Base-by-base conservation (phyloP, 2,113 vertebrate genomes). In the Buteo buteo region DNA sequence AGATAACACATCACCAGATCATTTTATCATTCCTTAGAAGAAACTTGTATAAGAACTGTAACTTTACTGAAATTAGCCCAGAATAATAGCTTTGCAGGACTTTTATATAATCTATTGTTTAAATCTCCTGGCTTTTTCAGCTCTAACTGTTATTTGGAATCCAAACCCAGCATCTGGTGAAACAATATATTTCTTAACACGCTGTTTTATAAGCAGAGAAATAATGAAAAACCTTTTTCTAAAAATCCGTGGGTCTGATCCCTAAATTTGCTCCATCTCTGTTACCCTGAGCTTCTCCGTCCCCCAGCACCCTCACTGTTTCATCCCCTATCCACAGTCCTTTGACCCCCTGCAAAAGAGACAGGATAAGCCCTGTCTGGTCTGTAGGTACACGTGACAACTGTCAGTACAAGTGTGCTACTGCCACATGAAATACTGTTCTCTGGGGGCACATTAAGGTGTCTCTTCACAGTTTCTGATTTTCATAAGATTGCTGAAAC, bases 141-240 rank as follows among this genome's bases (percentile, higher is more conserved):
- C 57, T 84, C 28, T 42, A 59, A 65, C 49, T 78, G 7, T 24
- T 79, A 76, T 40, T 47, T 82, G 52, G 29, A 55, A 83, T 78
- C 55, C 64, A 90, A 92, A 90, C 2, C 3, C 29, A 95, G 64
- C 59, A 96, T 54, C 69, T 89, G 59, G 32, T 86, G 16, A 95
- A 96, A 50, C 52, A 54, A 40, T 21, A 0, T 52, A 80, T 61
- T 83, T 54, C 20, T 91, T 79, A 84, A 55, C 29, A 78, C 83
- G 34, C 7, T 70, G 32, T 4, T 83, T 85, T 70, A 59, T 49
- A 86, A 88, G 49, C 19, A n/a, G 13, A 86, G 50, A 93, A 82
- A 82, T 28, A 69, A 76, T 26, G 28, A 44, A 74, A 16, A 12
- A n/a, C 1, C 1, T n/a, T 92, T 69, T 73, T 6, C 28, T 54